Percentiles rank a stretch among this genome's conserved stretches.
Evolutionary conservation across 2,113 vertebrate genomes (phyloP).

Genomic region (Epinephelus fuscoguttatus): DNA sequence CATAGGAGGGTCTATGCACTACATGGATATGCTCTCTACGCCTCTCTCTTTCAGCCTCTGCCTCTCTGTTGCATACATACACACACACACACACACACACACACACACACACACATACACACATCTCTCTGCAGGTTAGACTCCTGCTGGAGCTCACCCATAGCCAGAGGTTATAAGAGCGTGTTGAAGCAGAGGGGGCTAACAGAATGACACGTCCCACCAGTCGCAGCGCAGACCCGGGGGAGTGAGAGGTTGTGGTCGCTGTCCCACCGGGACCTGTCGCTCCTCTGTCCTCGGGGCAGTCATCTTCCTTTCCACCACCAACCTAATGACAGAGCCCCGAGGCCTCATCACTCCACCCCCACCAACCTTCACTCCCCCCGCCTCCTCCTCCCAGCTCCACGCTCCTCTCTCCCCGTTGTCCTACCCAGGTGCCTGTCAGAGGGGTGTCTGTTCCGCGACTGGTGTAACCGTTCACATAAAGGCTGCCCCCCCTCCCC

Average conservation of each 20-base stretch:
- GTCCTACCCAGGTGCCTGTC: conserved; percentile 89
- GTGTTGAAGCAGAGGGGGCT: conserved; percentile 53
- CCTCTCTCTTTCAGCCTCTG: conserved; percentile 40
- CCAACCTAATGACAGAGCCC: conserved; percentile 86
- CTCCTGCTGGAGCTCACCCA: conserved; percentile 63
- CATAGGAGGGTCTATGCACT: conserved; percentile 60
- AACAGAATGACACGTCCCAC: conserved; percentile 84
- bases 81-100: not conserved
- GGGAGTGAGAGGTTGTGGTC: conserved; percentile 76
- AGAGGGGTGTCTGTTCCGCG: conserved; percentile 78
- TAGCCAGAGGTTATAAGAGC: conserved; percentile 79
- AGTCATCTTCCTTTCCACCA: conserved; percentile 79
- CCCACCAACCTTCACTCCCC: conserved; percentile 22
- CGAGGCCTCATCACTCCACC: conserved; percentile 78
- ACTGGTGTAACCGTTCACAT: conserved; percentile 79
- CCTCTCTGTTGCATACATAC: conserved; percentile 33
- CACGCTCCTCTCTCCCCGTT: conserved; percentile 67
- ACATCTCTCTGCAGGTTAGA: conserved; percentile 70
- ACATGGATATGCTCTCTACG: conserved; percentile 46
- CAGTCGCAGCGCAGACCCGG: conserved; percentile 78
- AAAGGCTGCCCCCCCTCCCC: conserved; percentile 59
- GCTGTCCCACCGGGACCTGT: conserved; percentile 75
- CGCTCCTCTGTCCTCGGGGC: conserved; percentile 84
- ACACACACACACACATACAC: conserved; percentile 31
- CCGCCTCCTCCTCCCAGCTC: conserved; percentile 26